Base-by-base conservation (phyloP, 1,140 invertebrate species). In the Cotesia vestalis region DNA sequence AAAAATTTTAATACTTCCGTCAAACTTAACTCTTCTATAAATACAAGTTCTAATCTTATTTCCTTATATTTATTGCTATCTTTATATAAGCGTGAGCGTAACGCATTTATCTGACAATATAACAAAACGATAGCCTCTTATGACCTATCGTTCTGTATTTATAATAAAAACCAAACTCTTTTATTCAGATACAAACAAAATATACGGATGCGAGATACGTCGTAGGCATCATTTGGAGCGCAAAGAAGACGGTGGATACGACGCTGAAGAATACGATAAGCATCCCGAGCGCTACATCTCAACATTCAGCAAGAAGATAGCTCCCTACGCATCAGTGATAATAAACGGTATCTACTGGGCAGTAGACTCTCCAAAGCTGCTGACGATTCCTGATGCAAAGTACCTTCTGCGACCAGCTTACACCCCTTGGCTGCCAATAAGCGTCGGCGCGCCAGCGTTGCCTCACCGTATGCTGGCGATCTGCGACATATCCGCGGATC, bases 311-410 rank as follows among this genome's bases (percentile, higher is more conserved):
- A 95, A 97, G 82, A 98, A 95, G 85, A 98, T 99, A 76, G 98
- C 98, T 0, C 97, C 98, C 0, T 99, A 98, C 83, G 97, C 98
- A 0, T 98, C 96, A 0, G 95, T 98, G 0, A 95, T 99, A 63
- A 90, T 99, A 2, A 99, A 99, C 83, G 96, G 98, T 5, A 99
- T 99, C 75, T 99, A 99, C 85, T 99, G 97, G 97, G 97, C 96
- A 0, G 94, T 97, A 0, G 96, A 95, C 80, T 96, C 96, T 61
- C 98, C 98, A 0, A 96, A 98, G 79, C 84, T 99, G 3, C 88
- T 99, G 34, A 98, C 98, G 1, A 98, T 99, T 75, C 98, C 98
- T 0, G 98, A 99, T 86, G 98, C 98, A 0, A 99, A 99, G 86
- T 92, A 94, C 77, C 88, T 99, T 1, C 86, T 99, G 0, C 89